Conservation (phyloP, 1,140 invertebrate genomes). For the Grapholita molesta region DNA sequence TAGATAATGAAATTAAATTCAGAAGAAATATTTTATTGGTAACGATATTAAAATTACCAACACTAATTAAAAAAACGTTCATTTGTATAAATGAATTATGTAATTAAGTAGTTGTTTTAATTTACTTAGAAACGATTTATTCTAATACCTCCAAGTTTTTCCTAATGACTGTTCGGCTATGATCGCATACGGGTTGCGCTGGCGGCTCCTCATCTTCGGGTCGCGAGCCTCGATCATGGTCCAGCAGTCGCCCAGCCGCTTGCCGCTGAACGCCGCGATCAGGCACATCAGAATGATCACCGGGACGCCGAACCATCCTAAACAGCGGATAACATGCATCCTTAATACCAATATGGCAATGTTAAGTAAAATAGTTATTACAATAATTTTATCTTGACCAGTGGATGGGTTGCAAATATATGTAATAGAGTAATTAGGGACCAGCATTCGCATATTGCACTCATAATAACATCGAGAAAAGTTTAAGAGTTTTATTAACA, state of each 20-base stretch:
- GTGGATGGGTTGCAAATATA: too few relatives aligned
- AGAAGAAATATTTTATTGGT: background rate
- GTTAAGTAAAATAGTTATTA: too few relatives aligned
- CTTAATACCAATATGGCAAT: too few relatives aligned
- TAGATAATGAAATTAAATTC: background rate
- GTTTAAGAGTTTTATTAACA: too few relatives aligned
- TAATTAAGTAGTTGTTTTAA: background rate
- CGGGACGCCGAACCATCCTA: slow-evolving; percentile 83
- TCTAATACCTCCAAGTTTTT: slow-evolving; percentile 81
- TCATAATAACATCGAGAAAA: too few relatives aligned
- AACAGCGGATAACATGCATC: background rate
- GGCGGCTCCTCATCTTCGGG: slow-evolving; percentile 79
- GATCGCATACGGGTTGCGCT: slow-evolving; percentile 83
- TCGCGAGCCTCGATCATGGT: slow-evolving; percentile 83
- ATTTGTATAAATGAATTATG: background rate
- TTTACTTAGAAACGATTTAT: too few relatives aligned
- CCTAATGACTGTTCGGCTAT: slow-evolving; percentile 82
- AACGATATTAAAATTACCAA: background rate
- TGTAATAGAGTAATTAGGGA: too few relatives aligned
- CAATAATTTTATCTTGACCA: too few relatives aligned
- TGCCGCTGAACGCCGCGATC: slow-evolving; percentile 81
- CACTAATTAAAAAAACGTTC: background rate
- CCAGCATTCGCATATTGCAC: too few relatives aligned
- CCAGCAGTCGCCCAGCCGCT: slow-evolving; percentile 83
- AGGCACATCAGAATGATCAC: slow-evolving; percentile 80